These are phyloP conservation scores for Chrysopilus asiliformis DNA, from an alignment of 2,888 invertebrate species.

Conservation along the genomic window DNA sequence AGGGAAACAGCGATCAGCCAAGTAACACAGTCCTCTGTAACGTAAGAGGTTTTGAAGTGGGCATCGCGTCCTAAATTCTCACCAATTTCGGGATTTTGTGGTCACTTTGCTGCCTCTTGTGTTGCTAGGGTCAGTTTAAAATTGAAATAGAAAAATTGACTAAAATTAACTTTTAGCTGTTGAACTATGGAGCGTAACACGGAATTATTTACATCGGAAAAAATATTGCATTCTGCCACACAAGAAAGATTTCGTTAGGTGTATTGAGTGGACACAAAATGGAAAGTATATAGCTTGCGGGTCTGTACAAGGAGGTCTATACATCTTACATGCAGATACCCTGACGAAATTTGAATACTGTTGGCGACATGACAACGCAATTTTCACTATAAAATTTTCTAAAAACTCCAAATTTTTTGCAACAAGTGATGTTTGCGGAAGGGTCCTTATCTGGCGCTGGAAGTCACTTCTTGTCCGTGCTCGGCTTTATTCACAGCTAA, in stretches of 20 bases:
- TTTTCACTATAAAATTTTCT: conserved; percentile 26
- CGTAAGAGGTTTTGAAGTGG: too few species aligned
- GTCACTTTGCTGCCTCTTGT: too few species aligned
- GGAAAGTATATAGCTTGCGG: conserved; percentile 26
- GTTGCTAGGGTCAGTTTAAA: too few species aligned
- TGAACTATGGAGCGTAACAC: conserved; percentile 13
- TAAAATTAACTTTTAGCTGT: too few species aligned
- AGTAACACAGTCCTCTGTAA: too few species aligned
- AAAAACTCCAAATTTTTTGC: conserved; percentile 27
- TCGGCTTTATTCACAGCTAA: too few species aligned
- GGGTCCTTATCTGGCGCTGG: conserved; percentile 24
- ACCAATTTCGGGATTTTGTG: too few species aligned
- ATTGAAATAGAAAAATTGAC: too few species aligned
- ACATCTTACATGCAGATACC: conserved; percentile 19
- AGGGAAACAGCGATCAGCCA: conserved; percentile 20
- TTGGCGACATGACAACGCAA: conserved; percentile 18
- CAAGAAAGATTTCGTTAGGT: conserved; percentile 10
- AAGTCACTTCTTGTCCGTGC: too few species aligned
- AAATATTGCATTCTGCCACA: not conserved
- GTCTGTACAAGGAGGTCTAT: conserved; percentile 22
- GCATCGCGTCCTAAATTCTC: too few species aligned
- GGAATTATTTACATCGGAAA: not conserved
- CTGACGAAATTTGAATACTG: conserved; percentile 9
- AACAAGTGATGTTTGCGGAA: conserved; percentile 24
- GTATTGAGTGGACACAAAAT: conserved; percentile 26